A percentile compares a stretch with the other conserved stretches of the same genome.
phyloP scores from a whole-genome alignment of 2,113 vertebrate genomes.

The Abramis brama region DNA sequence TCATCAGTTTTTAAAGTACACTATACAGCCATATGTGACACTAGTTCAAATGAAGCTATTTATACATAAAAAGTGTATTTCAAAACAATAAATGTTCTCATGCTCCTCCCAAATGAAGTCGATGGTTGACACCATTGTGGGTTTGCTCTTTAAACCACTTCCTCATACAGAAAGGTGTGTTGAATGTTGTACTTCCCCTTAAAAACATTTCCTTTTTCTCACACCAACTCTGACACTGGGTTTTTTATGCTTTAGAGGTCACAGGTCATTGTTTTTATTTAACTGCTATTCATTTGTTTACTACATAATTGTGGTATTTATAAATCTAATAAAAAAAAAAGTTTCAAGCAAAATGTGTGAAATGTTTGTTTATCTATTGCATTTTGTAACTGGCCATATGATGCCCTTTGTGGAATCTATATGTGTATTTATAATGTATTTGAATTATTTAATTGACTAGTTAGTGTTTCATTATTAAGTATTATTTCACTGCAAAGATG shows the following conservation, averaged over 20 bases:
- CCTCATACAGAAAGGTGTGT: constrained; percentile 7
- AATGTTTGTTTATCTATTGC: neutral
- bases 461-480: neutral
- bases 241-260: neutral
- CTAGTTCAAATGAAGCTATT: neutral
- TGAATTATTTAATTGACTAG: neutral
- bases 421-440: neutral
- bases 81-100: neutral
- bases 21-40: neutral
- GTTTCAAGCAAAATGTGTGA: neutral
- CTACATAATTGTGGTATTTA: neutral
- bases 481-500: no score
- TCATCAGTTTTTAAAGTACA: neutral
- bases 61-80: neutral
- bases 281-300: neutral
- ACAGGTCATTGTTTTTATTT: neutral
- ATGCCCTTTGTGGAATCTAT: neutral
- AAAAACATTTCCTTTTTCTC: constrained; percentile 18
- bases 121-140: neutral
- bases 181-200: neutral
- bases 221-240: constrained; percentile 44
- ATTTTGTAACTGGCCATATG: neutral
- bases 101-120: neutral
- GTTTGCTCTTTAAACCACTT: constrained; percentile 39
- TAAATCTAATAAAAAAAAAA: neutral